phyloP scores from a whole-genome alignment of 2,113 vertebrate genomes.

The Tiliqua scincoides region DNA sequence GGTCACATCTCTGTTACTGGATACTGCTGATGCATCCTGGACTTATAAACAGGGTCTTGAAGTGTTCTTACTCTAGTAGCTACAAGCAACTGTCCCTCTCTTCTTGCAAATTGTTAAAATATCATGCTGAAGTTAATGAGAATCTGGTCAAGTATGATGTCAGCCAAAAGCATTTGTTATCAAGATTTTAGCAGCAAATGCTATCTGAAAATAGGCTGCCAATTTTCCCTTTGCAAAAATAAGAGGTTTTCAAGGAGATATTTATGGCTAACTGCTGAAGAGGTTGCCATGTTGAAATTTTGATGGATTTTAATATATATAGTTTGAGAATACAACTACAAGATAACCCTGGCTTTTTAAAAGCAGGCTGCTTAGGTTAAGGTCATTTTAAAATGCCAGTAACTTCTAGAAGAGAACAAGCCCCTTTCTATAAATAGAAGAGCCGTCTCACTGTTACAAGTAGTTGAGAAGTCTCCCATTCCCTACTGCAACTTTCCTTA shows the following conservation, averaged over 20 bases:
- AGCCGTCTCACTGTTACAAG: constrained; percentile 34
- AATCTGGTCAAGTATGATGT: neutral
- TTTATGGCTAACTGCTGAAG: neutral
- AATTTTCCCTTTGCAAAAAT: too few species aligned
- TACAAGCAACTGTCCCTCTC: neutral
- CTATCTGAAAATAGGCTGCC: neutral
- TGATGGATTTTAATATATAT: neutral
- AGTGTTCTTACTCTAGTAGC: neutral
- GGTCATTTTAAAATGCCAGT: constrained; percentile 28
- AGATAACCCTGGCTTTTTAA: neutral
- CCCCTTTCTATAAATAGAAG: constrained; percentile 67
- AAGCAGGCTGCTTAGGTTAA: constrained; percentile 33
- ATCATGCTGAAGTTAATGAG: neutral
- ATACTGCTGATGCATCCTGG: neutral
- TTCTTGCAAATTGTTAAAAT: neutral
- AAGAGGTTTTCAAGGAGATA: neutral
- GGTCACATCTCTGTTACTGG: neutral
- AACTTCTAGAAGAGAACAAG: neutral
- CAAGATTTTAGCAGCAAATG: neutral
- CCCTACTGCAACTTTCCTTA: constrained; percentile 23
- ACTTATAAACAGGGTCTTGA: neutral
- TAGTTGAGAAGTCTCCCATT: constrained; percentile 33
- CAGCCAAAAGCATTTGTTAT: neutral
- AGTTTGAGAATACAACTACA: neutral
- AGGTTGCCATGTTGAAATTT: too few species aligned